phyloP scores from a whole-genome alignment of 2,888 invertebrate species.

The Hypomecis punctinalis region DNA sequence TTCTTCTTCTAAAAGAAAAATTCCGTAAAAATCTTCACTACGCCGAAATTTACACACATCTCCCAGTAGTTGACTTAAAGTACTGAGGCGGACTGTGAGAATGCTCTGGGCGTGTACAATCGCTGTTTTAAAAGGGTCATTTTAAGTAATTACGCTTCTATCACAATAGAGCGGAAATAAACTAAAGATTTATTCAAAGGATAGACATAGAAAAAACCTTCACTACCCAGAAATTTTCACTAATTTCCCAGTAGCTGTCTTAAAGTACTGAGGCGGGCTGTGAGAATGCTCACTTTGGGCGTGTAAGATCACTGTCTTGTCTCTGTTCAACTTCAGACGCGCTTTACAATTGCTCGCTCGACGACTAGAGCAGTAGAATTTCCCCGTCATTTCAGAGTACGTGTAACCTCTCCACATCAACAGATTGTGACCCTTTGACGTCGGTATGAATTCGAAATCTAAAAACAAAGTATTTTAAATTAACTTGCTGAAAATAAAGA shows the following conservation, averaged over 20 bases:
- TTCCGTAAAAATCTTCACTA: no score
- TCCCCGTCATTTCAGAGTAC: constrained; percentile 41
- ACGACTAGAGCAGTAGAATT: constrained; percentile 42
- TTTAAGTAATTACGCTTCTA: background rate
- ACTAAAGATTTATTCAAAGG: background rate
- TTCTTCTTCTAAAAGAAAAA: no score
- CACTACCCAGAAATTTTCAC: constrained; percentile 1
- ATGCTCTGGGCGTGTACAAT: no score
- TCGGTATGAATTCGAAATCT: constrained; percentile 8
- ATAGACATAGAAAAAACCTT: background rate
- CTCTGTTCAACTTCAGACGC: constrained; percentile 15
- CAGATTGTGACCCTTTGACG: constrained; percentile 34
- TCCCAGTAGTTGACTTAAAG: no score
- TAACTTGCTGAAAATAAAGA: no score
- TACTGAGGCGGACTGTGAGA: no score
- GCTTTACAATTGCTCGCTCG: constrained; percentile 42
- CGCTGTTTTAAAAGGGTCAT: no score
- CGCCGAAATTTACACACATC: no score
- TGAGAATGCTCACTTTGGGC: constrained; percentile 6
- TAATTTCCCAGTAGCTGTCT: background rate
- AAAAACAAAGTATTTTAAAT: background rate
- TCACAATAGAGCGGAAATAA: background rate
- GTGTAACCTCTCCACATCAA: constrained; percentile 48
- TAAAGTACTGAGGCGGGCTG: constrained; percentile 14
- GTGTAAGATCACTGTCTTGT: background rate